Percentiles rank a stretch among this genome's conserved stretches.
Evolutionary conservation across 2,888 invertebrate species (phyloP).

Genomic region (Schizotus pectinicornis): DNA sequence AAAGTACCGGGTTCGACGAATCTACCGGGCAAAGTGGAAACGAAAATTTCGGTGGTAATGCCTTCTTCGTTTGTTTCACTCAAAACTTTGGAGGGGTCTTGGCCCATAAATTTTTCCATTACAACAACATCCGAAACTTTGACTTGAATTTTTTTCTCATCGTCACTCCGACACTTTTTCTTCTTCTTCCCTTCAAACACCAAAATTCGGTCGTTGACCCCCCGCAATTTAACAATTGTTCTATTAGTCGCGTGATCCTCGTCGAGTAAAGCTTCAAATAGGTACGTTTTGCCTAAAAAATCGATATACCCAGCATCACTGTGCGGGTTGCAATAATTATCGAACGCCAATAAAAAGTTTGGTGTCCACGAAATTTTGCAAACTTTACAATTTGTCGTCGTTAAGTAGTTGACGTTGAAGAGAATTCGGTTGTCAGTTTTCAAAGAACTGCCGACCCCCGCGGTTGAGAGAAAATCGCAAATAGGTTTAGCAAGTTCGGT

Average conservation of each 20-base stretch:
- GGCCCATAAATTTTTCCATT: slow-evolving; percentile 45
- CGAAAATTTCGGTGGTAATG: slow-evolving; percentile 51
- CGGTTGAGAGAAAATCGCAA: slow-evolving; percentile 14
- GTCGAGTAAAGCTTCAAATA: slow-evolving; percentile 19
- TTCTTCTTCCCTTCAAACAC: slow-evolving; percentile 1
- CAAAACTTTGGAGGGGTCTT: slow-evolving; percentile 39
- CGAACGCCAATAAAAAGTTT: background rate
- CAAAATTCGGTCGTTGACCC: slow-evolving; percentile 3
- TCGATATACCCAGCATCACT: background rate
- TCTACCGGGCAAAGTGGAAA: slow-evolving; percentile 45
- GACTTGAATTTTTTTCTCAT: slow-evolving; percentile 31
- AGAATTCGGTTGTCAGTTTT: slow-evolving; percentile 17
- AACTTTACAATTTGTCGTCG: background rate
- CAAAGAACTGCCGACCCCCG: background rate
- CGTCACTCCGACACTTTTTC: background rate
- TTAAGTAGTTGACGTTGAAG: slow-evolving; percentile 9
- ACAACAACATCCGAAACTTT: slow-evolving; percentile 31
- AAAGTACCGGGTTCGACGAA: background rate
- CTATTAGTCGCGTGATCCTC: background rate
- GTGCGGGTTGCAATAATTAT: slow-evolving; percentile 6
- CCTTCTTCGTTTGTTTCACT: slow-evolving; percentile 45
- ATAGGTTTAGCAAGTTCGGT: slow-evolving; percentile 21
- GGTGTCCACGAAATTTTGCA: background rate
- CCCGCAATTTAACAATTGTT: background rate
- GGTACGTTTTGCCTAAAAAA: background rate